Evolutionary conservation across 2,888 invertebrate genomes (phyloP), one percentile per base, ranked within the genome.

Genomic region (Amaurobius ferox): DNA sequence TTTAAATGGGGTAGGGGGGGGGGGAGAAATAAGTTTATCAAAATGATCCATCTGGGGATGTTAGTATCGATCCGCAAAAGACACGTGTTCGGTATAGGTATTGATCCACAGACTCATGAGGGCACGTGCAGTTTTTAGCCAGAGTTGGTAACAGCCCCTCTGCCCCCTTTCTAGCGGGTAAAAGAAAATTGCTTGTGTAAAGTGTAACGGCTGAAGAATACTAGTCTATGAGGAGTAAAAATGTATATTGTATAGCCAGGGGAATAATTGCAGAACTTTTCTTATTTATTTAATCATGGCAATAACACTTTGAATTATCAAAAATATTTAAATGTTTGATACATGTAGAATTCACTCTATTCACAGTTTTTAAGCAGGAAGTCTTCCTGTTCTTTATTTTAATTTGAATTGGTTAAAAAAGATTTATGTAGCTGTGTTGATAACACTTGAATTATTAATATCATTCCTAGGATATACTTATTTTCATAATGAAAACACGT

Each of bases 41-140:
- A 70, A 44, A 62, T 64, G 44, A 61, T 70, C 74, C 44, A 62
- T 76, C 68, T 61, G 35, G 76, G 62, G 81, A 48, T 61, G 32
- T 68, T 81, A 44, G n/a, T 81, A 83, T 83, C 83, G 83, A 83
- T 83, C 77, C 6, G 13, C 29, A n/a, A 29, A 13, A 13, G 83
- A 71, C 83, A 71, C 83, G 72, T 83, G 76, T 76, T 35, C n/a
- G n/a, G n/a, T n/a, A n/a, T n/a, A n/a, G n/a, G n/a, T 83, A 83
- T 83, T 83, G 83, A 83, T 83, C 77, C 77, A 13, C 64, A 29
- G 70, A 39, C 29, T 81, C 39, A 2, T 35, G 9, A 66, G 76
- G 77, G 66, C 55, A 67, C 71, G 76, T 76, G 76, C 71, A 26
- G 48, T 83, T 83, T 83, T 83, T 66, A 76, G 66, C 30, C 44